phyloP scores from a whole-genome alignment of 2,888 invertebrate species.

The Campoplex nolae region DNA sequence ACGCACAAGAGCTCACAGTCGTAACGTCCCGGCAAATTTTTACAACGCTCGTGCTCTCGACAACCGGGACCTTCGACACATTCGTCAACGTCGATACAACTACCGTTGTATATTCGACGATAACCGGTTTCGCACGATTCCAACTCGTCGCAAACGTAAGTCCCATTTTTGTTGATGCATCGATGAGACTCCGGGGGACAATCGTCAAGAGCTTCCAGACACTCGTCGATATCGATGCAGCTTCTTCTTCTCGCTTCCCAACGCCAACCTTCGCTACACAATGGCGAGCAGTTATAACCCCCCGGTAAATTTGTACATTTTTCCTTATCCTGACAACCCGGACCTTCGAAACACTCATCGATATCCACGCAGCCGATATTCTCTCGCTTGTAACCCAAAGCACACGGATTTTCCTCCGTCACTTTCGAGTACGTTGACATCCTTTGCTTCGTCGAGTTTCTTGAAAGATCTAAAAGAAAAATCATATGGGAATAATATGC shows the following conservation, averaged over 20 bases:
- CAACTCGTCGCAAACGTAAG: constrained; percentile 76
- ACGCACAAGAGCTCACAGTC: constrained; percentile 82
- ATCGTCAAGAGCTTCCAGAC: constrained; percentile 85
- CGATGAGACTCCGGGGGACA: constrained; percentile 74
- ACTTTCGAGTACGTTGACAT: neutral
- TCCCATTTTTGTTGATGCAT: constrained; percentile 79
- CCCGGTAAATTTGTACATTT: constrained; percentile 85
- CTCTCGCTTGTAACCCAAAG: constrained; percentile 69
- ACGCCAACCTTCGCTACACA: constrained; percentile 78
- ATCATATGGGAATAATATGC: neutral
- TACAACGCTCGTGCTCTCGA: constrained; percentile 83
- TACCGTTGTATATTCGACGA: constrained; percentile 82
- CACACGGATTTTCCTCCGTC: constrained; percentile 26
- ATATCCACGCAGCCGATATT: constrained; percentile 85
- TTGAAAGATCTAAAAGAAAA: neutral
- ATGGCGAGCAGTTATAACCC: constrained; percentile 83
- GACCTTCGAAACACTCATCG: constrained; percentile 86
- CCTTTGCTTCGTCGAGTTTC: constrained; percentile 12
- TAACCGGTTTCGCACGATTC: constrained; percentile 75
- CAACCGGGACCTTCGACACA: constrained; percentile 84
- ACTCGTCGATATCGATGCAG: constrained; percentile 87
- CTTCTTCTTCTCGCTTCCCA: constrained; percentile 72
- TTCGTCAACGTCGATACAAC: constrained; percentile 86
- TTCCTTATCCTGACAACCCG: constrained; percentile 80
- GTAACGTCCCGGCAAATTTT: constrained; percentile 85